These are phyloP conservation scores for Malaclemys terrapin DNA, from an alignment of 2,113 vertebrate genomes.

Conservation along the genomic window DNA sequence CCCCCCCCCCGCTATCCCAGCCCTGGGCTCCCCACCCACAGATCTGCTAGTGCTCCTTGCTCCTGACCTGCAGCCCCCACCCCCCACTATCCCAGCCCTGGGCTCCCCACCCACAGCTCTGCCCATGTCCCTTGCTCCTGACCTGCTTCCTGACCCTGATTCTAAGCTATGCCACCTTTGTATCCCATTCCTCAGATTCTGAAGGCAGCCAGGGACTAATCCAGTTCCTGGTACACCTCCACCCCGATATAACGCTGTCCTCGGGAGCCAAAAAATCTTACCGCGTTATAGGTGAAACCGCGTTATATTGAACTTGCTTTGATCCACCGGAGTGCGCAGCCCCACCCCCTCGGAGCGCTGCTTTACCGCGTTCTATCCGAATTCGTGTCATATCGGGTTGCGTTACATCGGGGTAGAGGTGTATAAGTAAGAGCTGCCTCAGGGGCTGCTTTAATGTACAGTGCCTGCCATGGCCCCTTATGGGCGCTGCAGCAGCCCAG, in stretches of 20 bases:
- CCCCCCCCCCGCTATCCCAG: no score
- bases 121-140: background rate
- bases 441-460: background rate
- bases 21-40: no score
- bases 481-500: background rate
- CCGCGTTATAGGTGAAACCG: no score
- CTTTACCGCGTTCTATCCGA: no score
- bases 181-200: background rate
- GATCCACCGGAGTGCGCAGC: no score
- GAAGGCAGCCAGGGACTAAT: background rate
- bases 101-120: background rate
- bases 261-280: no score
- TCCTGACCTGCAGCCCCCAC: no score
- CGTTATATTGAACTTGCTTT: no score
- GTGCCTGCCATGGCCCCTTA: background rate
- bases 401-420: no score
- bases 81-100: background rate
- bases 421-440: background rate
- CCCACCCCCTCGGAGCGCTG: no score
- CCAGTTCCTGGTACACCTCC: background rate
- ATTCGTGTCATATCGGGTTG: no score
- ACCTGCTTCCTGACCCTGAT: background rate
- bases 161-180: background rate
- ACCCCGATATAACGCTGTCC: no score
- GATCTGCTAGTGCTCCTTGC: background rate